These are phyloP conservation scores for Archivesica marissinica DNA, from an alignment of 1,140 invertebrate genomes.

Conservation along the genomic window DNA sequence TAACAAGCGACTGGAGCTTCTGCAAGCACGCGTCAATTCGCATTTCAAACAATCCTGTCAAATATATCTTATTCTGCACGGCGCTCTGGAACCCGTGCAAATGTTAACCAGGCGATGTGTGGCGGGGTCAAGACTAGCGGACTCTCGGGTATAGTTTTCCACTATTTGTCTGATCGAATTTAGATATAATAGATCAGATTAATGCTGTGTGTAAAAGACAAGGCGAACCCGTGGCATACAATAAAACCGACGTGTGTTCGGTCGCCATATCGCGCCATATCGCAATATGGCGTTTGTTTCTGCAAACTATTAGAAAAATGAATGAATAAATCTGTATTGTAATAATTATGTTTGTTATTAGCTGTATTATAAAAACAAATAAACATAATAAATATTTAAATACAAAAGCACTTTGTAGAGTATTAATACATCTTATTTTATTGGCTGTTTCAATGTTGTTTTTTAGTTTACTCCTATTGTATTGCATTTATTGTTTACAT, in stretches of 20 bases:
- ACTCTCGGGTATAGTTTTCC: conserved; percentile 58
- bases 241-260: neutral
- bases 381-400: no score
- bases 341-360: no score
- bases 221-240: neutral
- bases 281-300: no score
- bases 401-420: no score
- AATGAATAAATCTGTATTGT: no score
- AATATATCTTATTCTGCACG: conserved; percentile 56
- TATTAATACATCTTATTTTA: no score
- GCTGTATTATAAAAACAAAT: no score
- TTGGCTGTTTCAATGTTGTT: no score
- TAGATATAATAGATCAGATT: conserved; percentile 57
- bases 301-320: neutral
- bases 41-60: conserved; percentile 60
- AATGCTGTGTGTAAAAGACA: conserved; percentile 20
- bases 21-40: conserved; percentile 63
- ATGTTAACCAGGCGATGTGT: conserved; percentile 52
- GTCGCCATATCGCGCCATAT: neutral
- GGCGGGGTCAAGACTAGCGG: conserved; percentile 35
- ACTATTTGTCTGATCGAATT: conserved; percentile 58
- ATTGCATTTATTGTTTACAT: no score
- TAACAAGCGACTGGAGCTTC: conserved; percentile 18
- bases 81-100: conserved; percentile 44
- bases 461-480: no score